Conservation (phyloP, 2,797 vertebrate genomes). For the Poecile montanus region DNA sequence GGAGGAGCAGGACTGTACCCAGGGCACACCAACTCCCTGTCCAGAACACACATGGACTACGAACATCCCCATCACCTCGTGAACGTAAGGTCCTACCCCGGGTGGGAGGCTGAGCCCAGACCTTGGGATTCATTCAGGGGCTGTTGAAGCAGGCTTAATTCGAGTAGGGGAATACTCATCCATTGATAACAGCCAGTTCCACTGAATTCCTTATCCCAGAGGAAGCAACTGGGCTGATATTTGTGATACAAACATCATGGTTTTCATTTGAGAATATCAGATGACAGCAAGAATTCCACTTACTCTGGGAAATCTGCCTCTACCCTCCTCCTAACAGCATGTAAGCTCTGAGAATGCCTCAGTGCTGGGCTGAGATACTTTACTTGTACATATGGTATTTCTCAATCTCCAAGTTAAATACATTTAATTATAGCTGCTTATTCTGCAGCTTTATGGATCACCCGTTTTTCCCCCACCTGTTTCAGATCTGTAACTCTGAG, state of each 20-base stretch:
- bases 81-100: conserved; percentile 61
- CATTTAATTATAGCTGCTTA: conserved; percentile 61
- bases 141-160: background rate
- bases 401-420: conserved; percentile 50
- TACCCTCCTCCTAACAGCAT: conserved; percentile 31
- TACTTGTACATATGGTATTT: conserved; percentile 38
- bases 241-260: conserved; percentile 26
- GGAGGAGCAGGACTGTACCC: conserved; percentile 75
- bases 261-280: conserved; percentile 55
- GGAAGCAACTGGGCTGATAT: conserved; percentile 41
- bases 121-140: background rate
- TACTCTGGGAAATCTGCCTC: conserved; percentile 57
- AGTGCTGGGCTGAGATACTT: background rate
- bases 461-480: conserved; percentile 43
- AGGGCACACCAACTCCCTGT: conserved; percentile 75
- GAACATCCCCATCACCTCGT: conserved; percentile 80
- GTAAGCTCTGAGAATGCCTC: conserved; percentile 27
- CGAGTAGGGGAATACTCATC: background rate
- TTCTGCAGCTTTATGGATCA: conserved; percentile 51
- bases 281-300: conserved; percentile 45
- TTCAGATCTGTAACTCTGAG: conserved; percentile 66
- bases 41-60: conserved; percentile 76
- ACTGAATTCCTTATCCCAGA: conserved; percentile 6
- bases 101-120: background rate
- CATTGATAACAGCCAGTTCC: conserved; percentile 2